phyloP scores from a whole-genome alignment of 1,140 invertebrate genomes.

The roundworm (Caenorhabditis elegans) region WBcel235 BX284604.4:8692001-8692500 shows the following conservation, averaged over 20 bases:
- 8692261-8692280: background rate
- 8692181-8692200: slow-evolving; percentile 12
- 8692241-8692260: background rate
- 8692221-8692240: slow-evolving; percentile 11
- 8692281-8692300: background rate
- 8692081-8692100: no score
- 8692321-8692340: slow-evolving; percentile 3
- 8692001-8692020: no score
- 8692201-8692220: background rate
- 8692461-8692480: no score
- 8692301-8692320: background rate
- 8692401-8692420: background rate
- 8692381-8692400: background rate
- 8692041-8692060: no score
- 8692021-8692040: no score
- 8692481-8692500: no score
- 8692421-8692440: no score
- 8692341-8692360: background rate
- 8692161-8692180: background rate
- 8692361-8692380: background rate
- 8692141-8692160: background rate
- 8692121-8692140: background rate
- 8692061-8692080: no score
- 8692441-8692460: no score
- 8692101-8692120: no score